Evolutionary conservation across 2,888 invertebrate genomes (phyloP).

Genomic region (Campopleginae sp.): DNA sequence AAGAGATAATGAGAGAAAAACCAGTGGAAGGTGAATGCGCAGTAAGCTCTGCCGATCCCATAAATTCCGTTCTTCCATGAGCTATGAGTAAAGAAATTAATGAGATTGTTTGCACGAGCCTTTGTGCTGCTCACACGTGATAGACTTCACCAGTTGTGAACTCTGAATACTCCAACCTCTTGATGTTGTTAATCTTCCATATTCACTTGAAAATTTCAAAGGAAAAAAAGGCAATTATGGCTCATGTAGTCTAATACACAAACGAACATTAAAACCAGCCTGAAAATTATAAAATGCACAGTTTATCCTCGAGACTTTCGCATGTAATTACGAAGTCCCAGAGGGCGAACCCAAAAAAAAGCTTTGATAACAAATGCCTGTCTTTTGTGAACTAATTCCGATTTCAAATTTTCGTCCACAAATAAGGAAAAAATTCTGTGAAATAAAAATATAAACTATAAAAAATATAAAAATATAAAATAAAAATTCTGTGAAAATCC

Average conservation of each 20-base stretch:
- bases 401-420: background rate
- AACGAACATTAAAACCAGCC: background rate
- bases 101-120: slow-evolving; percentile 58
- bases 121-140: slow-evolving; percentile 29
- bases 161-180: background rate
- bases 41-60: slow-evolving; percentile 54
- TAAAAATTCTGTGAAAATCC: too few relatives aligned
- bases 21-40: background rate
- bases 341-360: background rate
- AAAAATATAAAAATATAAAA: too few relatives aligned
- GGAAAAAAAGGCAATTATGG: too few relatives aligned
- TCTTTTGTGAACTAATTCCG: background rate
- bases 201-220: background rate
- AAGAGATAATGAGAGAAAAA: background rate
- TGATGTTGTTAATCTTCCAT: background rate
- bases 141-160: background rate
- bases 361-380: background rate
- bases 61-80: slow-evolving; percentile 58
- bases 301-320: background rate
- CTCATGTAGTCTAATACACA: too few relatives aligned
- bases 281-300: background rate
- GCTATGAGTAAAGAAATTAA: slow-evolving; percentile 57
- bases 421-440: too few relatives aligned
- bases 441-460: too few relatives aligned
- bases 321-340: background rate